Base-by-base conservation (phyloP, 2,797 vertebrate species). In the Pempheris klunzingeri region DNA sequence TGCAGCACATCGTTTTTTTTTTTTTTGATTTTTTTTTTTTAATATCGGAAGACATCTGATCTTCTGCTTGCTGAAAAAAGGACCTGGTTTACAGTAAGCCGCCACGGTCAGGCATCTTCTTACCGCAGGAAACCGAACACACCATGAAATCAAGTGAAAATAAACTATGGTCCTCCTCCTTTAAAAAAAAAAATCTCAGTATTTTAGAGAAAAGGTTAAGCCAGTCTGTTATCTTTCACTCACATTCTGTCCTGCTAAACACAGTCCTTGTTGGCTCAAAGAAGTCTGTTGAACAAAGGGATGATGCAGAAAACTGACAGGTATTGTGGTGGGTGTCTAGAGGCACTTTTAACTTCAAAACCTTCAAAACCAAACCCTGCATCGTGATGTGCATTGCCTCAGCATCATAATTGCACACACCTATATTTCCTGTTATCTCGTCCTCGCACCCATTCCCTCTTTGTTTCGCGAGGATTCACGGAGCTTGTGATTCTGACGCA, bases 401-500 rank as follows among this genome's bases (percentile, higher is more conserved):
- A 50, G 58, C 63, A 50, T 85, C 59, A 43, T 81, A 79, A 77
- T 79, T 74, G 69, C 59, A 41, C 53, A 24, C 46, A 53, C 52
- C 60, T 28, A 28, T 39, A 61, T 52, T 84, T 62, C 38, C 75
- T 75, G 65, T 85, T 82, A 81, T 85, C 84, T 70, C 50, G 52
- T 52, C 43, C 78, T 57, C 41, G 49, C 92, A 91, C 78, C 77
- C 80, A 79, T 76, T 66, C 70, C 77, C 76, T n/a, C n/a, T 83
- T 90, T 91, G 84, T 91, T 85, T 73, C 53, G 30, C 67, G 58
- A 49, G 43, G 39, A 58, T 70, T 81, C 59, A 71, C 0, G 34
- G 36, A 20, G 63, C 47, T n/a, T 34, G 59, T 24, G 65, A 64
- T 50, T 77, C 68, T 43, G 41, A 58, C 2, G 46, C 87, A 90